phyloP scores from a whole-genome alignment of 2,797 vertebrate species.

The Scolopax rusticola region DNA sequence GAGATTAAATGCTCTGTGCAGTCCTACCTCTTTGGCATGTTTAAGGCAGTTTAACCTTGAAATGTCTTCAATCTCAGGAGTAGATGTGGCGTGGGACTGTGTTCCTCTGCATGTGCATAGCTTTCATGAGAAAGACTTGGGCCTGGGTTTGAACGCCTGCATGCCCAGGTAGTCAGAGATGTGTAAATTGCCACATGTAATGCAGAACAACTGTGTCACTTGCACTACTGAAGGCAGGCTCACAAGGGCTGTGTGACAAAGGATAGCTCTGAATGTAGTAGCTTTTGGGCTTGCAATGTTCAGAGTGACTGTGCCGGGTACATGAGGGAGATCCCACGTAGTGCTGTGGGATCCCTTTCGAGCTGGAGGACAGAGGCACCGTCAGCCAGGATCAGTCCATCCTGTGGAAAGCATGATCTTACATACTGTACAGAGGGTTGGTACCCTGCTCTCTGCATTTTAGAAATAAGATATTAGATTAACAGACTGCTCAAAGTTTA shows the following conservation, averaged over 20 bases:
- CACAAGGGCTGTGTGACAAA: too few relatives aligned
- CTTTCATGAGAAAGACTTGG: background rate
- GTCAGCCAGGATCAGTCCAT: background rate
- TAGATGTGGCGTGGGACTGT: background rate
- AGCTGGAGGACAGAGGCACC: background rate
- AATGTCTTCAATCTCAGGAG: background rate
- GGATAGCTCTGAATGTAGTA: background rate
- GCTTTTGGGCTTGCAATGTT: background rate
- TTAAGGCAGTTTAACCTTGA: conserved; percentile 2
- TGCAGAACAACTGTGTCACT: background rate
- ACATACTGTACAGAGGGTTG: rapidly evolving
- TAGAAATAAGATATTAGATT: background rate
- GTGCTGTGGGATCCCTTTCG: background rate
- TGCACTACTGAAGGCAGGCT: rapidly evolving
- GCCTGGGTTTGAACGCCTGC: background rate
- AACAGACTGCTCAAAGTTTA: background rate
- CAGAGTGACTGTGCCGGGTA: rapidly evolving
- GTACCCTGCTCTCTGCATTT: background rate
- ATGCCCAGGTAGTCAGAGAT: background rate
- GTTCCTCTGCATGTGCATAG: background rate
- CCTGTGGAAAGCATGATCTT: background rate
- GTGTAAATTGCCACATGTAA: rapidly evolving
- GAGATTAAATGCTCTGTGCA: background rate
- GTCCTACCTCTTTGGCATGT: background rate
- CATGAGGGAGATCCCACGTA: rapidly evolving